Conservation (phyloP, 1,140 invertebrate species). For the Pogonomyrmex californicus region DNA sequence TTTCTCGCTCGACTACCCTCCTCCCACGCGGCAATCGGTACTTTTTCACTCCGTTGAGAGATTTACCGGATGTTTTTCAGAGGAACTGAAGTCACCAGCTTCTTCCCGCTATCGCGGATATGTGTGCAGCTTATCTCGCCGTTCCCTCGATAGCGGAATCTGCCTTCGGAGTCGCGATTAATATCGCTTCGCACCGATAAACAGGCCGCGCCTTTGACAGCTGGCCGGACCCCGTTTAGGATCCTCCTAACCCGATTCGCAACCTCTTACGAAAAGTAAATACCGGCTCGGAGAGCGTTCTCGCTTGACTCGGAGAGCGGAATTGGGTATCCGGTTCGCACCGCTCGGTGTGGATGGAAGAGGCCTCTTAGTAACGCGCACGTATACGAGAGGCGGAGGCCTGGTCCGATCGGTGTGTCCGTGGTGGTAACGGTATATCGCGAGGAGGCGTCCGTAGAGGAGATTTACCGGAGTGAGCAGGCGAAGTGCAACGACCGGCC, state of each 20-base stretch:
- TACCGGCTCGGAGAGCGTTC: conserved; percentile 10
- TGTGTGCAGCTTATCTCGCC: background rate
- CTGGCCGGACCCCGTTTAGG: background rate
- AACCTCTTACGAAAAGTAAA: background rate
- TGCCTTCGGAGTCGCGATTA: too few relatives aligned
- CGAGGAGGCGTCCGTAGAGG: conserved; percentile 30
- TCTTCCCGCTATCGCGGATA: background rate
- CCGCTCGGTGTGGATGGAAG: background rate
- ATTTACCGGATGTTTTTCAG: background rate
- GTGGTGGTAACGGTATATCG: conserved; percentile 48
- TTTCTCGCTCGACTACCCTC: conserved; percentile 38
- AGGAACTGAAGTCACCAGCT: background rate
- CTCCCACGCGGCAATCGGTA: conserved; percentile 25
- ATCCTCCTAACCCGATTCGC: background rate
- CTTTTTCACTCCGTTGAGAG: background rate
- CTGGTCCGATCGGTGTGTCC: conserved; percentile 23
- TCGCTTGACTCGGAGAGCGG: background rate
- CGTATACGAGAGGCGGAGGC: conserved; percentile 20
- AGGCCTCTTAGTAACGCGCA: background rate
- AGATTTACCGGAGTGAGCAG: conserved; percentile 51
- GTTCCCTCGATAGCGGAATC: too few relatives aligned
- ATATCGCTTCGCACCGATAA: too few relatives aligned
- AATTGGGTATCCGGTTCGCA: conserved; percentile 24
- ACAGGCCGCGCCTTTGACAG: background rate
- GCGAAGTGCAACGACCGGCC: conserved; percentile 65